A percentile compares a stretch with the other conserved stretches of the same genome.
Evolutionary conservation across 2,888 invertebrate genomes (phyloP).

Genomic region (Athalia rosae): DNA sequence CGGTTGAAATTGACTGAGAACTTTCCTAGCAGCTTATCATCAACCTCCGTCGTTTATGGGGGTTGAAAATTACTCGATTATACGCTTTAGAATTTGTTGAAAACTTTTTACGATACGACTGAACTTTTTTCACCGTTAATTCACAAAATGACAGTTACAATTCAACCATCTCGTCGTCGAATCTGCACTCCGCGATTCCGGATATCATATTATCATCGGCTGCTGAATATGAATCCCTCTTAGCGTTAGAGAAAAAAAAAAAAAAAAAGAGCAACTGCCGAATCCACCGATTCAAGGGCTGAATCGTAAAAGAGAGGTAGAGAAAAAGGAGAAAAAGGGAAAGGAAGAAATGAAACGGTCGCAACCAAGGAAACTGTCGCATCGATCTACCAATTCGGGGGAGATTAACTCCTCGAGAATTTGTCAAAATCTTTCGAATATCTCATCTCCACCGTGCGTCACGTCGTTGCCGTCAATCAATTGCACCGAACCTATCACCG

Average conservation of each 20-base stretch:
- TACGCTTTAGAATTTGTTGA: conserved; percentile 8
- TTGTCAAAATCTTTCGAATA: conserved; percentile 1
- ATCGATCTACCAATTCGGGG: neutral
- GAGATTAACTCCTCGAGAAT: conserved; percentile 16
- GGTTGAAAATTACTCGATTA: neutral
- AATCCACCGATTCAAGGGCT: too few species aligned
- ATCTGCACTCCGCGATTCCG: neutral
- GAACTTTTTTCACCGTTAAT: conserved; percentile 3
- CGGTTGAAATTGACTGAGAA: neutral
- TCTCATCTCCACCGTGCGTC: neutral
- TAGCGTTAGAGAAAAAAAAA: too few species aligned
- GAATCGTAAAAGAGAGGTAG: too few species aligned
- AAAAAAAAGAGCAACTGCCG: too few species aligned
- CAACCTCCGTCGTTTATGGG: conserved; percentile 2
- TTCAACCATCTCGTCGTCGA: neutral
- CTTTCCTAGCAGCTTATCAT: neutral
- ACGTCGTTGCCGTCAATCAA: conserved; percentile 10
- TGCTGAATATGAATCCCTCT: too few species aligned
- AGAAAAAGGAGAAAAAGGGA: neutral
- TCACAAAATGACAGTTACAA: conserved; percentile 13
- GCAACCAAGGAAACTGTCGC: neutral
- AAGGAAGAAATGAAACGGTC: neutral
- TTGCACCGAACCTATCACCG: neutral
- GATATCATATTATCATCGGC: too few species aligned
- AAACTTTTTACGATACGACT: conserved; percentile 16